Conservation (phyloP, 2,797 vertebrate genomes). For the Sebastes steindachneri region DNA sequence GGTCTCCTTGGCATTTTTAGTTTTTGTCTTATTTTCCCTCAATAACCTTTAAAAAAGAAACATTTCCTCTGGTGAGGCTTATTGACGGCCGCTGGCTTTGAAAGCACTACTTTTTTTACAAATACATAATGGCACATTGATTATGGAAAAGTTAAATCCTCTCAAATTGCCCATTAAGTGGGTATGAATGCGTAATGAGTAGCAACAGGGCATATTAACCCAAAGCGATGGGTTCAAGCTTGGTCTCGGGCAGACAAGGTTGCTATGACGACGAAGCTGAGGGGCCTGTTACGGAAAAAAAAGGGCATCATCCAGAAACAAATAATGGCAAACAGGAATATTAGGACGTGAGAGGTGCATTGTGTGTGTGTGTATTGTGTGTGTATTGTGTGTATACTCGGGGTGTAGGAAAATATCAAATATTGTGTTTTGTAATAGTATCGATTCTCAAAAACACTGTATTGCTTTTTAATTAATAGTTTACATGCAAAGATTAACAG, state of each 20-base stretch:
- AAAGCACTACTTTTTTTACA: not conserved
- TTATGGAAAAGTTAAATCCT: conserved; percentile 22
- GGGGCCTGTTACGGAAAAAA: not conserved
- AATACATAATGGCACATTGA: conserved; percentile 6
- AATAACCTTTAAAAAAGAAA: conserved; percentile 11
- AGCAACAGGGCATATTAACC: conserved; percentile 26
- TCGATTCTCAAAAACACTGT: too few species aligned
- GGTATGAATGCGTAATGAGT: conserved; percentile 30
- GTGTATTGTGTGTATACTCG: too few species aligned
- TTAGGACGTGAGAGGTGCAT: not conserved
- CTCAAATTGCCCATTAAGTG: conserved; percentile 16
- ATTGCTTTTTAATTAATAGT: too few species aligned
- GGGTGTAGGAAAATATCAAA: too few species aligned
- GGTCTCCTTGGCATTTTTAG: conserved; percentile 25
- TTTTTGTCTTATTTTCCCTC: conserved; percentile 21
- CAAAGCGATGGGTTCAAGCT: conserved; percentile 28
- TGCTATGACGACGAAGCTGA: conserved; percentile 47
- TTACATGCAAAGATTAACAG: too few species aligned
- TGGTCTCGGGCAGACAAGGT: conserved; percentile 17
- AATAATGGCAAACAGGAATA: not conserved
- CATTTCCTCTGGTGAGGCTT: conserved; percentile 3
- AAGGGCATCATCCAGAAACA: not conserved
- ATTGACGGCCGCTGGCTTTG: not conserved
- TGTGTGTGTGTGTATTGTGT: not conserved
- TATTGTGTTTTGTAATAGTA: too few species aligned